Base-by-base conservation (phyloP, 2,888 invertebrate genomes). In the Gerris lacustris region DNA sequence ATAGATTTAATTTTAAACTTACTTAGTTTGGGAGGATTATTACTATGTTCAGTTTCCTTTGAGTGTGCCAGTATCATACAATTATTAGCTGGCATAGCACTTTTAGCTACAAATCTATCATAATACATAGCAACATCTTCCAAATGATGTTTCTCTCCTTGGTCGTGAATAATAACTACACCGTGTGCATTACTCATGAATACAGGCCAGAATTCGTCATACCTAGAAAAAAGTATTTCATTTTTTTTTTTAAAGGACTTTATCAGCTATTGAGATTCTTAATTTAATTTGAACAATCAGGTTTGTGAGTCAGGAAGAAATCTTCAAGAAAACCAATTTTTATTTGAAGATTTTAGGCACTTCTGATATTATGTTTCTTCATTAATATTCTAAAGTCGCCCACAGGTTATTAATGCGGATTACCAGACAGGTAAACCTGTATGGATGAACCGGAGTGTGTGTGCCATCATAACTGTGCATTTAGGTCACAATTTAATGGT, bases 191-290 rank as follows among this genome's bases (percentile, higher is more conserved):
- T 87, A 74, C 85, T 81, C 66, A 88, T 84, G 73, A 91, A 83
- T 0, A 88, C 88, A 45, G 91, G 88, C 91, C 91, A 92, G 77
- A 90, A 90, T 7, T 84, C 83, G 78, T 89, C 87, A 80, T 86
- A 90, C 77, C 90, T 91, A 76, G 68, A 79, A 79, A 67, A n/a
- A n/a, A n/a, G n/a, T n/a, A n/a, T 63, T 6, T 18, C 15, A 63
- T 15, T 6, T n/a, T 63, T 63, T 7, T 63, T 63, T 6, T 63
- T 63, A 63, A 18, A 18, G 63, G 6, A 6, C 15, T n/a, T 31
- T 31, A 15, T 15, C 17, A 6, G 6, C 63, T 18, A n/a, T 43
- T 11, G 44, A 63, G 5, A 15, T 15, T 9, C 31, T 55, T n/a
- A n/a, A n/a, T n/a, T n/a, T n/a, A n/a, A n/a, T n/a, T n/a, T n/a